These are phyloP conservation scores for Fragariocoptes setiger DNA, from an alignment of 1,140 invertebrate species.

Conservation along the genomic window DNA sequence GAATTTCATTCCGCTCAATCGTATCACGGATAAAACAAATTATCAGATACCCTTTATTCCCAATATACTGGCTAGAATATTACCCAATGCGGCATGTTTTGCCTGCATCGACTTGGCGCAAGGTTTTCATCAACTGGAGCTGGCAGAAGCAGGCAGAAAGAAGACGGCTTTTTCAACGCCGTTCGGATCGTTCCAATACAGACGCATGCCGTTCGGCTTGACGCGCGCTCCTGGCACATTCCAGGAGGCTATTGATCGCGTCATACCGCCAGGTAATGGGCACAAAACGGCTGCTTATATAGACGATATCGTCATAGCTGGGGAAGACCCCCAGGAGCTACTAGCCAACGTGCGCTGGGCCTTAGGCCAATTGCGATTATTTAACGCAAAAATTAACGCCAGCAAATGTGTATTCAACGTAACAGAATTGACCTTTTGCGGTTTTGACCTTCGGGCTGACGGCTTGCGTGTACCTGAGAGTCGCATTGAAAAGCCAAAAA, in stretches of 20 bases:
- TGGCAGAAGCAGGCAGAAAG: slow-evolving; percentile 14
- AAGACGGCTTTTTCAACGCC: slow-evolving; percentile 19
- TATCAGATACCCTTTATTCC: no score
- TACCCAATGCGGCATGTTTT: slow-evolving; percentile 16
- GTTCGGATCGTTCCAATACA: slow-evolving; percentile 16
- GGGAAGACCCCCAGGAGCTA: slow-evolving; percentile 9
- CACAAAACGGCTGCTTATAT: slow-evolving; percentile 11
- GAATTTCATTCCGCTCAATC: no score
- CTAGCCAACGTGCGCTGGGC: no score
- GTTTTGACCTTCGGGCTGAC: no score
- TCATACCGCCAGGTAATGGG: slow-evolving; percentile 13
- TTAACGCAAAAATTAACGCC: no score
- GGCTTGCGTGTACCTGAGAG: no score
- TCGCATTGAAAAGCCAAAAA: no score
- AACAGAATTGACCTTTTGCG: no score
- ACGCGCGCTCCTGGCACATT: slow-evolving; percentile 17
- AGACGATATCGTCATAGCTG: slow-evolving; percentile 14
- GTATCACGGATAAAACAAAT: no score
- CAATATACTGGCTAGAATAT: no score
- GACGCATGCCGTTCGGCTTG: slow-evolving; percentile 19
- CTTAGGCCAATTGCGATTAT: no score
- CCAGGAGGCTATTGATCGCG: slow-evolving; percentile 15
- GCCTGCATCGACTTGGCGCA: slow-evolving; percentile 17
- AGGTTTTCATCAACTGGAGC: slow-evolving; percentile 20
- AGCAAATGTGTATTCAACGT: no score